Conservation (phyloP, 2,797 vertebrate genomes). For the Eurystomus glaucurus region DNA sequence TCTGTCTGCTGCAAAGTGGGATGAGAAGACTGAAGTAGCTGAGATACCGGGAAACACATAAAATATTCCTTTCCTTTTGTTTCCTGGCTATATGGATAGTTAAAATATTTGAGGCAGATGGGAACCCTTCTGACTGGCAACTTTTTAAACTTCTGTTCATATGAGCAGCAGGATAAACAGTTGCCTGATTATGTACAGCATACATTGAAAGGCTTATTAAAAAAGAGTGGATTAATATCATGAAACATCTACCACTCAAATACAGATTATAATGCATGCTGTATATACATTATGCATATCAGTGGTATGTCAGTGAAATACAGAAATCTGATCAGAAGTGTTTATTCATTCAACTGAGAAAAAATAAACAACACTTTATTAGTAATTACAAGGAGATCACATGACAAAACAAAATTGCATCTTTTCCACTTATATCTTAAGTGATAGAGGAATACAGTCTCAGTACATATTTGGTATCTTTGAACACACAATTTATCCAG, state of each 20-base stretch:
- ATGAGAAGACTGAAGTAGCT: not conserved
- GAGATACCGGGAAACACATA: not conserved
- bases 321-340: not conserved
- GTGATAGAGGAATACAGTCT: not conserved
- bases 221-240: not conserved
- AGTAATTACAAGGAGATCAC: not conserved
- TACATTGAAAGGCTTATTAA: not conserved
- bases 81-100: not conserved
- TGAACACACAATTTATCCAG: not conserved
- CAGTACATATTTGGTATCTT: not conserved
- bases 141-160: conserved; percentile 23
- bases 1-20: not conserved
- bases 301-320: not conserved
- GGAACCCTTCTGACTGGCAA: not conserved
- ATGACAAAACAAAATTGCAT: not conserved
- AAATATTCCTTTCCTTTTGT: not conserved
- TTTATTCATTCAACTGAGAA: not conserved
- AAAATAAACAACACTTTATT: not conserved
- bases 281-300: not conserved
- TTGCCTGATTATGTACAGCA: conserved; percentile 7
- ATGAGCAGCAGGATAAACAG: conserved; percentile 37
- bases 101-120: not conserved
- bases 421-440: not conserved
- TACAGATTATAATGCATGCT: not conserved
- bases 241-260: not conserved